Conservation (phyloP, 2,888 invertebrate species). For the Choristoneura rosaceana region DNA sequence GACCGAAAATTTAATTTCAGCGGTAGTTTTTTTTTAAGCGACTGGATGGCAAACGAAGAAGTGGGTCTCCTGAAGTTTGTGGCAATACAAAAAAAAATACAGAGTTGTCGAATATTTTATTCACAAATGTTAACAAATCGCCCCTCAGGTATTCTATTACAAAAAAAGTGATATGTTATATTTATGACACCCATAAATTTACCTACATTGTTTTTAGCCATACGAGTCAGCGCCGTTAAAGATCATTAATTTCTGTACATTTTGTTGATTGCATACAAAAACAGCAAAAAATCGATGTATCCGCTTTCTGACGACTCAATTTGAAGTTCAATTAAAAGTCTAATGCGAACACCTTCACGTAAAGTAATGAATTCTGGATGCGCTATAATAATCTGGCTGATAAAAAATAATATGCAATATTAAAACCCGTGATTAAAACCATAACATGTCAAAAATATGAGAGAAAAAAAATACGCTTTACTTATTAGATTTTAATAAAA, state of each 20-base stretch:
- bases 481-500: no score
- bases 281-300: not conserved
- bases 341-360: constrained; percentile 2
- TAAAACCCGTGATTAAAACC: no score
- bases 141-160: not conserved
- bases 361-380: not conserved
- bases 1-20: no score
- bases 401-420: no score
- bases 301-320: not conserved
- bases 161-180: not conserved
- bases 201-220: constrained; percentile 1
- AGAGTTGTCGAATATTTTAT: no score
- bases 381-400: not conserved
- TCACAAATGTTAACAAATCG: no score
- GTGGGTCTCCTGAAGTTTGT: no score
- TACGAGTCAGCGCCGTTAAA: not conserved
- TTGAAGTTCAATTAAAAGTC: constrained; percentile 9
- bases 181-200: not conserved
- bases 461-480: no score
- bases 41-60: no score
- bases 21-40: no score
- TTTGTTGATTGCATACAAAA: not conserved
- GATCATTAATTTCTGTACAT: not conserved
- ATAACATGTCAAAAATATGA: no score
- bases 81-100: no score